These are phyloP conservation scores for Nomada goodeniana DNA, from an alignment of 2,888 invertebrate genomes.

Conservation along the genomic window DNA sequence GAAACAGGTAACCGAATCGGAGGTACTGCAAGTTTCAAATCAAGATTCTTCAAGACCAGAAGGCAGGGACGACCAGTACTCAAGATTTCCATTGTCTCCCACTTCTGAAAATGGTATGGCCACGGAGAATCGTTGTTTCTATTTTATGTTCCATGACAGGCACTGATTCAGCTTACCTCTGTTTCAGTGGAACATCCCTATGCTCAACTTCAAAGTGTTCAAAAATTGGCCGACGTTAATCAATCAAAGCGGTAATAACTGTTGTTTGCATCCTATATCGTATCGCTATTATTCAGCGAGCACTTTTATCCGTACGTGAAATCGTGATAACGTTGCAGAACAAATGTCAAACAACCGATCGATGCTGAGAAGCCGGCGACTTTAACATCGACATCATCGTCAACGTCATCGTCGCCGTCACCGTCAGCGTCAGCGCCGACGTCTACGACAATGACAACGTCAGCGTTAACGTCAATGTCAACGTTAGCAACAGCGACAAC, in stretches of 20 bases:
- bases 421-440: no score
- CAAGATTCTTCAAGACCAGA: conserved; percentile 87
- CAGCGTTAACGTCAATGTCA: no score
- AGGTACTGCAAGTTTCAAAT: conserved; percentile 86
- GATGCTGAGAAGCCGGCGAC: conserved; percentile 76
- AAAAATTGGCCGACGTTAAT: conserved; percentile 76
- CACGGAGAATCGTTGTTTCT: not conserved
- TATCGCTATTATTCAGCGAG: not conserved
- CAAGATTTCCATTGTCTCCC: conserved; percentile 87
- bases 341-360: conserved; percentile 71
- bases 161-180: conserved; percentile 10
- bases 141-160: not conserved
- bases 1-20: conserved; percentile 75
- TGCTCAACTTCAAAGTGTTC: conserved; percentile 88
- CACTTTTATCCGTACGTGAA: not conserved
- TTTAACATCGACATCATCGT: conserved; percentile 21
- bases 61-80: conserved; percentile 88
- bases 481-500: no score
- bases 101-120: conserved; percentile 88
- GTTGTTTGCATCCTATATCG: not conserved
- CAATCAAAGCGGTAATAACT: conserved; percentile 76
- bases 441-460: no score
- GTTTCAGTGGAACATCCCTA: conserved; percentile 88
- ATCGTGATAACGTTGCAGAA: conserved; percentile 63
- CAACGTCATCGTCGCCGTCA: no score